A percentile compares a stretch with the other conserved stretches of the same genome.
phyloP scores from a whole-genome alignment of 2,888 invertebrate genomes.

The Torymus aiolomorphi region DNA sequence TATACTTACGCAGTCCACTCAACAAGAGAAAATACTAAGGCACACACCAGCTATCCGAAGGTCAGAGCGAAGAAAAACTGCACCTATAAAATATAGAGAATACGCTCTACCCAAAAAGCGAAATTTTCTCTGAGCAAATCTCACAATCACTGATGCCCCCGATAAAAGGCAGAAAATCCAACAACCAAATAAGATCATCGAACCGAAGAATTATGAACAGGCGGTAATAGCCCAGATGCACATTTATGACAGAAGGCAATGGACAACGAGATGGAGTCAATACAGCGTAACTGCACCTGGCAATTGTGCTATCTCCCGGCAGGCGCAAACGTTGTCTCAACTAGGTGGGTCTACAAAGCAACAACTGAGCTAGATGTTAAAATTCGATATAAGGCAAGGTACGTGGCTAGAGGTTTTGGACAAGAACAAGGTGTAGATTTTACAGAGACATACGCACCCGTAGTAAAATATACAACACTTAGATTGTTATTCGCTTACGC shows the following conservation, averaged over 20 bases:
- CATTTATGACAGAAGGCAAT: background rate
- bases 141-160: background rate
- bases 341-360: no score
- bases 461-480: slow-evolving; percentile 39
- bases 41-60: no score
- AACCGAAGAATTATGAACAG: background rate
- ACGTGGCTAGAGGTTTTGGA: slow-evolving; percentile 49
- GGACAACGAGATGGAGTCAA: background rate
- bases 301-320: background rate
- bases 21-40: no score
- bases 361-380: background rate
- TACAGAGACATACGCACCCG: slow-evolving; percentile 48
- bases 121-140: background rate
- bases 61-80: background rate
- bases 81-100: background rate
- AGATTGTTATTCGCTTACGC: slow-evolving; percentile 44
- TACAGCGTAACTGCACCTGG: background rate
- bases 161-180: background rate
- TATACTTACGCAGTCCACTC: no score
- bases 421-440: slow-evolving; percentile 38
- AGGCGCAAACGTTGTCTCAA: no score
- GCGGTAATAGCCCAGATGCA: background rate
- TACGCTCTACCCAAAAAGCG: background rate
- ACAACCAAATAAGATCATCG: background rate
- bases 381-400: slow-evolving; percentile 31